A percentile compares a stretch with the other conserved stretches of the same genome.
phyloP scores from a whole-genome alignment of 2,113 vertebrate genomes.

The Drymodes brunneopygia region DNA sequence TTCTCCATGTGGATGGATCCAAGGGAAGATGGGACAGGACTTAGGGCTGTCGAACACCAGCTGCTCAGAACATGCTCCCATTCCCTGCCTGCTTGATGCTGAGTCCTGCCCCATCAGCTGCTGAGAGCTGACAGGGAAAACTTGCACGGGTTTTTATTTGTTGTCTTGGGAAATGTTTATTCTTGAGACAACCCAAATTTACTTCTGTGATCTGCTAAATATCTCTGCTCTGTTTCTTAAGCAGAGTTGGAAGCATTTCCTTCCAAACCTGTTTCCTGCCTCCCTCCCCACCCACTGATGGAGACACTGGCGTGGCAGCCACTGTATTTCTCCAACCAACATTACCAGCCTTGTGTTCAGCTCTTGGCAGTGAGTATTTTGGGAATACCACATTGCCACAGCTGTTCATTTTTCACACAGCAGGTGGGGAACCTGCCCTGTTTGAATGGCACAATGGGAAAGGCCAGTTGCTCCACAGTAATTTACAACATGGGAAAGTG shows the following conservation, averaged over 20 bases:
- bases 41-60: not conserved
- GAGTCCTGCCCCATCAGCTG: not conserved
- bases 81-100: rapidly evolving
- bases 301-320: not conserved
- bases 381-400: not conserved
- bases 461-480: not conserved
- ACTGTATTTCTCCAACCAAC: not conserved
- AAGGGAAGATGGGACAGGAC: not conserved
- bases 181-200: not conserved
- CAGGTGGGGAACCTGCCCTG: conserved; percentile 6
- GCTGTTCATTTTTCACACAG: conserved; percentile 14
- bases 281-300: not conserved
- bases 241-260: not conserved
- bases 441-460: not conserved
- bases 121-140: not conserved
- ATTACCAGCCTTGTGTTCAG: not conserved
- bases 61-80: rapidly evolving
- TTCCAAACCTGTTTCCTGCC: not conserved
- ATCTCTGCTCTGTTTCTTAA: not conserved
- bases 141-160: not conserved
- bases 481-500: not conserved
- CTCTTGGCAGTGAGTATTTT: not conserved
- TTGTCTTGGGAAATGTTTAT: not conserved
- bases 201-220: not conserved
- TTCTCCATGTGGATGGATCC: not conserved